Percentiles rank a stretch among this genome's conserved stretches.
These are phyloP conservation scores for Rhagophthalmus giganteus DNA, from an alignment of 2,888 invertebrate genomes.

Conservation along the genomic window DNA sequence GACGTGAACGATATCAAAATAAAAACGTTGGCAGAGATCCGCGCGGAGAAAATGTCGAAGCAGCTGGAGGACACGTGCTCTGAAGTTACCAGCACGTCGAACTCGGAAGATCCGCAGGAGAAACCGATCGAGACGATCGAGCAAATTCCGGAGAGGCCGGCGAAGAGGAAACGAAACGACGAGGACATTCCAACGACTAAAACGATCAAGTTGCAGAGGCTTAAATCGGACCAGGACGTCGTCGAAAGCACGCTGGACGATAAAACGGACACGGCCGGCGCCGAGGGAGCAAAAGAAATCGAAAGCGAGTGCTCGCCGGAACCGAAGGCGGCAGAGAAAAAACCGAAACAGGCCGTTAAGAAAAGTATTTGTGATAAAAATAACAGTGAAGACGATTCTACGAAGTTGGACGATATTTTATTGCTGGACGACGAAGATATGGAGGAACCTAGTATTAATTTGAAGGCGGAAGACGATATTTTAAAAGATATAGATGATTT, in stretches of 20 bases:
- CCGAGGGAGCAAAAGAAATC: background rate
- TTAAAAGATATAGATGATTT: slow-evolving; percentile 55
- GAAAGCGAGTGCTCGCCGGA: background rate
- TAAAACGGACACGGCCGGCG: background rate
- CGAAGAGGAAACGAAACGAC: slow-evolving; percentile 13
- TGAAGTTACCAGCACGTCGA: slow-evolving; percentile 46
- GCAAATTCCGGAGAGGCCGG: slow-evolving; percentile 14
- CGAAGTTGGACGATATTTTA: slow-evolving; percentile 46
- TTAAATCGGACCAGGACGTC: slow-evolving; percentile 1
- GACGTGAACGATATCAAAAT: slow-evolving; percentile 48
- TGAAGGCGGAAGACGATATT: slow-evolving; percentile 52
- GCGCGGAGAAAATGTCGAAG: slow-evolving; percentile 42
- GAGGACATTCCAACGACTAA: slow-evolving; percentile 16
- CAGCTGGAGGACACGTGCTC: slow-evolving; percentile 15
- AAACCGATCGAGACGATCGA: slow-evolving; percentile 1
- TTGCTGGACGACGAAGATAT: slow-evolving; percentile 49
- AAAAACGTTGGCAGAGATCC: slow-evolving; percentile 54
- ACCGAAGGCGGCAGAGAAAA: background rate
- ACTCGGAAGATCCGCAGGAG: slow-evolving; percentile 16
- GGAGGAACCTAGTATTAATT: slow-evolving; percentile 42
- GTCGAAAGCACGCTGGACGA: slow-evolving; percentile 13
- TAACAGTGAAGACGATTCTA: slow-evolving; percentile 29
- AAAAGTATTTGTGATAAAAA: slow-evolving; percentile 3
- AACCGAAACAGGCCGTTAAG: background rate
- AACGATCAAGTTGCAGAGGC: slow-evolving; percentile 26